These are phyloP conservation scores for Chelonus formosanus DNA, from an alignment of 2,888 invertebrate genomes.

Conservation along the genomic window DNA sequence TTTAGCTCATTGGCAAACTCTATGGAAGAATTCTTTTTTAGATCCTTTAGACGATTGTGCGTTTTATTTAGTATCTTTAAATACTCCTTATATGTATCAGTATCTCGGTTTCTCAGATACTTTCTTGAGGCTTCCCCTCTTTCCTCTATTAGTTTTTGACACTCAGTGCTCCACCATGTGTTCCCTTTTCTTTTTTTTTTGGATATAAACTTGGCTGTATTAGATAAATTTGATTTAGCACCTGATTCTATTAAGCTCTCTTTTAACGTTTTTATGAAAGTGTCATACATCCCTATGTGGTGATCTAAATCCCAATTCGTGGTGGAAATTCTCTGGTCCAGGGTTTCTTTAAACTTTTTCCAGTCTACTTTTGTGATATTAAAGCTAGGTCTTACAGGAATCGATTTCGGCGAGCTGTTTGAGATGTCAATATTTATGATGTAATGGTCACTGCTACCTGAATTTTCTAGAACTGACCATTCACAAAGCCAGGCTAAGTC, in stretches of 20 bases:
- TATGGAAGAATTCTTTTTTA: background rate
- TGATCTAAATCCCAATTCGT: background rate
- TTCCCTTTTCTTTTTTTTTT: slow-evolving; percentile 19
- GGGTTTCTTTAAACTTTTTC: slow-evolving; percentile 17
- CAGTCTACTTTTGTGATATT: slow-evolving; percentile 20
- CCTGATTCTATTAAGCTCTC: too few relatives aligned
- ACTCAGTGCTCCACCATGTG: slow-evolving; percentile 16
- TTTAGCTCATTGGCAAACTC: slow-evolving; percentile 12
- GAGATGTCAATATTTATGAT: slow-evolving; percentile 14
- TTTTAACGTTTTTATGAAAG: too few relatives aligned
- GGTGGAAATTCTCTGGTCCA: background rate
- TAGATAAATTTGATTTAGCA: too few relatives aligned
- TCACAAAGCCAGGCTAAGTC: slow-evolving; percentile 11
- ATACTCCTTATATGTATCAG: background rate
- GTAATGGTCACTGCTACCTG: slow-evolving; percentile 26
- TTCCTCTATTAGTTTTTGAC: slow-evolving; percentile 1
- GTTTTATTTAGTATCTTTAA: slow-evolving; percentile 14
- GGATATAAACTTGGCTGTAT: too few relatives aligned
- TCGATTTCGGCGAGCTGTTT: background rate
- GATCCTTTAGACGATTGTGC: background rate
- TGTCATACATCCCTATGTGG: too few relatives aligned
- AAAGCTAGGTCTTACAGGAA: slow-evolving; percentile 5
- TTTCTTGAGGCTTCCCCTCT: slow-evolving; percentile 16
- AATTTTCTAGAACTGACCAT: slow-evolving; percentile 21
- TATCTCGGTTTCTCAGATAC: background rate